phyloP scores from a whole-genome alignment of 2,797 vertebrate species.

The Mycteria americana region DNA sequence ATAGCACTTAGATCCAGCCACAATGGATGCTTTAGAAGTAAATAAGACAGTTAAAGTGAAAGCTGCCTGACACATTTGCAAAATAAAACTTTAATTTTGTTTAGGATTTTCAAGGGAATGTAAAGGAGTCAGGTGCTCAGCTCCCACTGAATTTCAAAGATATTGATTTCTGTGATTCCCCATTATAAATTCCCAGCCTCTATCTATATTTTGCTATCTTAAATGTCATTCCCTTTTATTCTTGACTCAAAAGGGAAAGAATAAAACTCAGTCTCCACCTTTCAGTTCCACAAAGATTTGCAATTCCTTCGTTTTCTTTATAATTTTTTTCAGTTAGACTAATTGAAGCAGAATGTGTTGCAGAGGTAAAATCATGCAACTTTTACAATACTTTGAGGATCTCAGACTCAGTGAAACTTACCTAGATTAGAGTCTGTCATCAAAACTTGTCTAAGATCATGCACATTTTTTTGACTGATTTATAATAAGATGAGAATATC shows the following conservation, averaged over 20 bases:
- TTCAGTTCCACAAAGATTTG: not conserved
- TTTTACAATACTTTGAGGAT: not conserved
- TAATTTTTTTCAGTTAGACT: not conserved
- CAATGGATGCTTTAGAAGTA: not conserved
- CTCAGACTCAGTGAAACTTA: not conserved
- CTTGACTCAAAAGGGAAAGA: not conserved
- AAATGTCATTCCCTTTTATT: not conserved
- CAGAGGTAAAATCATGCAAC: not conserved
- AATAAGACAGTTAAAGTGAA: not conserved
- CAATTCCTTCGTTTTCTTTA: not conserved
- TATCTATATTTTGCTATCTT: not conserved
- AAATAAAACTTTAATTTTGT: not conserved
- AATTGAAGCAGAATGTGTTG: not conserved
- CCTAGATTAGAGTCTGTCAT: not conserved
- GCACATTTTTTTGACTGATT: not conserved
- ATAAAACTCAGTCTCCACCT: not conserved
- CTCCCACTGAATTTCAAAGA: not conserved
- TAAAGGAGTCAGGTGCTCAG: not conserved
- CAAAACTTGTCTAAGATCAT: not conserved
- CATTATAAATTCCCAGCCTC: not conserved
- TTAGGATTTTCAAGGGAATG: not conserved
- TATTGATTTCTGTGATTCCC: not conserved
- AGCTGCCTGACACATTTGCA: not conserved
- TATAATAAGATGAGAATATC: not conserved
- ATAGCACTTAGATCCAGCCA: not conserved